Evolutionary conservation across 2,888 invertebrate genomes (phyloP), one percentile per base, ranked within the genome.

Genomic region (Synergus laeviventris): DNA sequence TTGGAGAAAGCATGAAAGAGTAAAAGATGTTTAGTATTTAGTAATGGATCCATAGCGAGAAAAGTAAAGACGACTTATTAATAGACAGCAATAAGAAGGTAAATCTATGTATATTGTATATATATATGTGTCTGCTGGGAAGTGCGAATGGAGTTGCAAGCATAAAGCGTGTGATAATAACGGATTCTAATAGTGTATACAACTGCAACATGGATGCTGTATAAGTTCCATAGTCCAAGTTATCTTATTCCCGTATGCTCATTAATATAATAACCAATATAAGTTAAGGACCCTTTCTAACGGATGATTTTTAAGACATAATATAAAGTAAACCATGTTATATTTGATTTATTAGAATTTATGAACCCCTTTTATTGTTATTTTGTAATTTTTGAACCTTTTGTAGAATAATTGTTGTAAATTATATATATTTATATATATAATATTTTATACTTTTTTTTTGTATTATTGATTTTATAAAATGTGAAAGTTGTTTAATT

Each of bases 131-230:
- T 49, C 24, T 59, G n/a, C n/a, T 31, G 12, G 14, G 21, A 24
- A 24, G 59, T 59, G 12, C 49, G 16, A 66, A 45, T 42, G 45
- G 9, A n/a, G 45, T 31, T 49, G 31, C 16, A 16, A 66, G 16
- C 16, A 38, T 7, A 60, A 60, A 60, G 31, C 60, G 36, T 62
- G 36, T 38, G 31, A 70, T 70, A 70, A 70, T 70, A 70, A 70
- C 49, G 31, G 31, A 42, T 70, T 42, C 45, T 49, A 70, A n/a
- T n/a, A 70, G 70, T 49, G 31, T 49, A 42, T 31, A 70, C n/a
- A 70, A 70, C n/a, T n/a, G n/a, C 36, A 70, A 49, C 45, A 70
- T 70, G n/a, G 24, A 49, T 70, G n/a, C n/a, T n/a, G 45, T 45
- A 66, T 70, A 31, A 70, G n/a, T n/a, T n/a, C 16, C 70, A 70